Evolutionary conservation across 2,888 invertebrate genomes (phyloP).

Genomic region (Aleiodes leptofemur): DNA sequence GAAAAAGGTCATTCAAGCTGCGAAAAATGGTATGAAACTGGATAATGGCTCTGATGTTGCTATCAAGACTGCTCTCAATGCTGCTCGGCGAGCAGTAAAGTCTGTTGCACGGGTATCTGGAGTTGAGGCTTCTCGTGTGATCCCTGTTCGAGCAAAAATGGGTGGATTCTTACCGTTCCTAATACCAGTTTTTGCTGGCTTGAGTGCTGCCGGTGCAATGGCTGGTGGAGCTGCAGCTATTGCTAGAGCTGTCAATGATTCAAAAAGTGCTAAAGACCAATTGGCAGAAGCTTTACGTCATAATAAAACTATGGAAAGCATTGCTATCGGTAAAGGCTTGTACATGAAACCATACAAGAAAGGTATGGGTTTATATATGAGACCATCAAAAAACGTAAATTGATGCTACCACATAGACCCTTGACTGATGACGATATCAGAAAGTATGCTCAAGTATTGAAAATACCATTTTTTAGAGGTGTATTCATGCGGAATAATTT

Average conservation of each 20-base stretch:
- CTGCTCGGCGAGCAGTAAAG: conserved; percentile 56
- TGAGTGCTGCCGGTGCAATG: neutral
- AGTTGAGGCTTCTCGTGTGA: conserved; percentile 51
- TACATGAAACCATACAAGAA: conserved; percentile 58
- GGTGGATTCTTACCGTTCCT: too few species aligned
- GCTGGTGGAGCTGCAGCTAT: neutral
- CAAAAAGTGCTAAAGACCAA: conserved; percentile 57
- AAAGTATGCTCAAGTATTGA: conserved; percentile 58
- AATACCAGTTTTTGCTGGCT: neutral
- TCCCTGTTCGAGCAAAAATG: too few species aligned
- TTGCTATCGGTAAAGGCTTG: conserved; percentile 57
- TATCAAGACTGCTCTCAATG: conserved; percentile 49
- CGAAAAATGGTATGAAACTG: conserved; percentile 27
- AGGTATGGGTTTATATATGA: conserved; percentile 50
- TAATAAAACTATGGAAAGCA: too few species aligned
- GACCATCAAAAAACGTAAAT: conserved; percentile 45
- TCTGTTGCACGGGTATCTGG: conserved; percentile 55
- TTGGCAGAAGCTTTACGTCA: conserved; percentile 59
- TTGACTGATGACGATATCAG: conserved; percentile 62
- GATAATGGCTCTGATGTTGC: conserved; percentile 13
- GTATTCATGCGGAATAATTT: conserved; percentile 57
- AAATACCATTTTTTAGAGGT: conserved; percentile 65
- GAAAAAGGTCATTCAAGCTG: conserved; percentile 32
- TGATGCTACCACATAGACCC: conserved; percentile 26
- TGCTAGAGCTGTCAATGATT: neutral